Base-by-base conservation (phyloP, 92 coral and sea anemone genomes). In the Siderastrea siderea region DNA sequence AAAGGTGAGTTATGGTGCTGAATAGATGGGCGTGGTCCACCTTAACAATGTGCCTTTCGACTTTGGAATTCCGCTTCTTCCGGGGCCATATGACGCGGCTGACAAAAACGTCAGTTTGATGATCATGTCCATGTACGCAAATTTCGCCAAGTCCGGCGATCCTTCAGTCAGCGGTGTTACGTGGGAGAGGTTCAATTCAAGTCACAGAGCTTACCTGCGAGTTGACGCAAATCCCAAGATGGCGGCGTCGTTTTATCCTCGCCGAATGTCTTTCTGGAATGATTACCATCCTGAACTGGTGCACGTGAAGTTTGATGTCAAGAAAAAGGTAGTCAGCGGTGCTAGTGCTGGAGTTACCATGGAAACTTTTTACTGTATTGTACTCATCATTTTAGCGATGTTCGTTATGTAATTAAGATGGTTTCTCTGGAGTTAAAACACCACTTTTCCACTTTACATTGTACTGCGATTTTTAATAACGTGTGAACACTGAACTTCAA, bases 231-330 rank as follows among this genome's bases (percentile, higher is more conserved):
- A 26, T 26, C 38, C 38, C 38, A 26, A 26, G 38, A 26, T 26
- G 38, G 0, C 68, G 67, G 51, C 55, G n/a, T 17, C 59, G 4
- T 78, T 78, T 62, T 12, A 67, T 48, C 82, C 82, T 47, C 71
- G 71, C 17, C 82, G 82, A 78, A 78, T 78, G 82, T 44, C 82
- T 47, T 78, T 94, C 89, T 94, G 97, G 97, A 94, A 92, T 74
- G 80, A 79, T 77, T 94, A 78, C 57, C 84, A 93, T 60, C 95
- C 97, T 45, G 92, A 86, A 68, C 83, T 94, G 65, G 19, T 55
- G 13, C 59, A 88, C 11, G 53, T 81, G 13, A 70, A 72, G 58
- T 71, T 90, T 68, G 88, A 90, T 26, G 47, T 47, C 11, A 62
- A 46, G 55, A 43, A 61, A n/a, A 44, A 47, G 3, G 58, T 47